Percentiles rank a stretch among this genome's conserved stretches.
These are phyloP conservation scores for Oreochromis grahami DNA, from an alignment of 2,797 vertebrate genomes.

Conservation along the genomic window DNA sequence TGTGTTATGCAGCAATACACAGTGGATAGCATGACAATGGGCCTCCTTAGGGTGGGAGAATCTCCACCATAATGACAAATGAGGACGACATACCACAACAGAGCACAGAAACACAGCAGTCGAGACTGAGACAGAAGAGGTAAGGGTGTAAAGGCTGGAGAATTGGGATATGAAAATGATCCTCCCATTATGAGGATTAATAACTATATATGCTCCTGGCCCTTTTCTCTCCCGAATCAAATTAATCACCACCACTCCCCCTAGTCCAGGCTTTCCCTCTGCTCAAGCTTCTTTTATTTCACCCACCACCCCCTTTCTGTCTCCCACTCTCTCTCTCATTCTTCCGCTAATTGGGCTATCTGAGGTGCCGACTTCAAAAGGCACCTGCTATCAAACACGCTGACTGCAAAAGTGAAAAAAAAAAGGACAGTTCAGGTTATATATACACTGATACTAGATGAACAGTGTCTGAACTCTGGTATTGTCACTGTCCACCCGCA, in stretches of 20 bases:
- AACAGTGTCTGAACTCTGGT: not conserved
- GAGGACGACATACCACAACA: conserved; percentile 32
- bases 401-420: conserved; percentile 4
- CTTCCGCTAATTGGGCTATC: conserved; percentile 70
- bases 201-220: conserved; percentile 66
- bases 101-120: conserved; percentile 1
- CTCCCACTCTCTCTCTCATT: conserved; percentile 27
- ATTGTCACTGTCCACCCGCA: not conserved
- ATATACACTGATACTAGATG: not conserved
- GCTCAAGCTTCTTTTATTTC: conserved; percentile 37
- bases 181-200: conserved; percentile 69
- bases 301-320: conserved; percentile 2
- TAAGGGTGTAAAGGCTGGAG: conserved; percentile 20
- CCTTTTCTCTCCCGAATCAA: conserved; percentile 57
- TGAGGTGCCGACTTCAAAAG: conserved; percentile 69
- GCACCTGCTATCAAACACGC: conserved; percentile 46
- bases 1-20: not conserved
- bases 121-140: conserved; percentile 10
- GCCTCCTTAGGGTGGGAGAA: not conserved
- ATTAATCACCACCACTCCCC: conserved; percentile 60
- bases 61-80: conserved; percentile 39
- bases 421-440: conserved; percentile 22
- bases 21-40: conserved; percentile 13
- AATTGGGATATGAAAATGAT: conserved; percentile 62
- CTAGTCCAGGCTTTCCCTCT: conserved; percentile 45